Conservation (phyloP, 2,888 invertebrate species). For the Plagodis pulveraria region DNA sequence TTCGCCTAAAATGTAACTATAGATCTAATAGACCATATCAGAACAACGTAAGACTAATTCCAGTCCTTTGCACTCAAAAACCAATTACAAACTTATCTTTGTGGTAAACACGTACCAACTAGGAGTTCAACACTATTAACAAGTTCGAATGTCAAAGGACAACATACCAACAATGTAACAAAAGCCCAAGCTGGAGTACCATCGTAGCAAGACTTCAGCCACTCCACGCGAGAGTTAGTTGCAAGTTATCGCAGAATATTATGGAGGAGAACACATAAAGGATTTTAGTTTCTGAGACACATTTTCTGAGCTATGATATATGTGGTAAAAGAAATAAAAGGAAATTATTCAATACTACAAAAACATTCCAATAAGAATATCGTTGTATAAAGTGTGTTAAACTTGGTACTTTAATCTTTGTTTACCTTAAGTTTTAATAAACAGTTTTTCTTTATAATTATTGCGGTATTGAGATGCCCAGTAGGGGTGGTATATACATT, state of each 20-base stretch:
- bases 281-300: not conserved
- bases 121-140: conserved; percentile 22
- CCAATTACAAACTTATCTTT: conserved; percentile 17
- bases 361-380: no score
- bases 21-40: not conserved
- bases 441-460: no score
- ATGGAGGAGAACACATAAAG: conserved; percentile 7
- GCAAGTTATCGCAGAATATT: conserved; percentile 56
- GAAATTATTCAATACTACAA: no score
- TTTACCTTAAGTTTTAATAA: no score
- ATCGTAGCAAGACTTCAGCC: conserved; percentile 58
- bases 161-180: conserved; percentile 33
- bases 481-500: no score
- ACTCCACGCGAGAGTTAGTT: conserved; percentile 67
- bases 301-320: no score
- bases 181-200: conserved; percentile 56
- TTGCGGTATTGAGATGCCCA: no score
- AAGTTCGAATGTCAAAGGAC: conserved; percentile 26
- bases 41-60: conserved; percentile 7
- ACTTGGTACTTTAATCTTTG: no score
- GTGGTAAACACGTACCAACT: conserved; percentile 17
- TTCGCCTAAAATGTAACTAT: not conserved
- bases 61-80: conserved; percentile 4
- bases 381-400: no score
- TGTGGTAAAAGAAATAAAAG: no score